These are phyloP conservation scores for Artemia sinica DNA, from an alignment of 2,888 invertebrate genomes.

Conservation along the genomic window DNA sequence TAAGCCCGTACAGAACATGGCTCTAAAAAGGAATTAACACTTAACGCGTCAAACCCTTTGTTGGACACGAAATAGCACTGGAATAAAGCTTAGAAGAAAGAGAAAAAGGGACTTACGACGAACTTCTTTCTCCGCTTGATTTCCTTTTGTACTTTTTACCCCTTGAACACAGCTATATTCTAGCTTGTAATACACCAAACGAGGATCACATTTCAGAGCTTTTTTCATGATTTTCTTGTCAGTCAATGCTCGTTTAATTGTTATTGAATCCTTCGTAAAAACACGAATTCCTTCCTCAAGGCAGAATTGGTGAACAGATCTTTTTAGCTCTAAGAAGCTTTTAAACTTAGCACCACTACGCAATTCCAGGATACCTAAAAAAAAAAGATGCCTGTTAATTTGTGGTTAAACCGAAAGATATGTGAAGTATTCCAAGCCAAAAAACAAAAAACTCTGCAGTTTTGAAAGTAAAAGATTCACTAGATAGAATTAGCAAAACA, in stretches of 20 bases:
- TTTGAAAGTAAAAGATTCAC: too few species aligned
- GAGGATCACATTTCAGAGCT: constrained; percentile 3
- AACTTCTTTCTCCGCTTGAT: not conserved
- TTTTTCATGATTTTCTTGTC: not conserved
- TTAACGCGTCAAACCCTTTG: too few species aligned
- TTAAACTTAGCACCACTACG: not conserved
- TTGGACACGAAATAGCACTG: too few species aligned
- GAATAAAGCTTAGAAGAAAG: too few species aligned
- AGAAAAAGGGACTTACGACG: not conserved
- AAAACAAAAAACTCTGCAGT: too few species aligned
- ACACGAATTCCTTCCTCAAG: not conserved
- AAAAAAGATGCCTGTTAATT: too few species aligned
- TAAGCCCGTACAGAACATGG: too few species aligned
- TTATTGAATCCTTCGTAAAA: not conserved
- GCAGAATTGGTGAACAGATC: not conserved
- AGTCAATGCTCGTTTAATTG: not conserved
- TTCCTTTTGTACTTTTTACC: constrained; percentile 14
- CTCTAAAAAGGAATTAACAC: too few species aligned
- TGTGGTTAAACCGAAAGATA: too few species aligned
- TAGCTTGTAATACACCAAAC: not conserved
- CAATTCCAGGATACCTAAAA: too few species aligned
- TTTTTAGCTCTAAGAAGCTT: not conserved
- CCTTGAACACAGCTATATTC: constrained; percentile 10
- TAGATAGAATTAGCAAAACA: too few species aligned
- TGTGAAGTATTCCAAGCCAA: too few species aligned